Base-by-base conservation (phyloP, 2,888 invertebrate genomes). In the Mamestra brassicae region DNA sequence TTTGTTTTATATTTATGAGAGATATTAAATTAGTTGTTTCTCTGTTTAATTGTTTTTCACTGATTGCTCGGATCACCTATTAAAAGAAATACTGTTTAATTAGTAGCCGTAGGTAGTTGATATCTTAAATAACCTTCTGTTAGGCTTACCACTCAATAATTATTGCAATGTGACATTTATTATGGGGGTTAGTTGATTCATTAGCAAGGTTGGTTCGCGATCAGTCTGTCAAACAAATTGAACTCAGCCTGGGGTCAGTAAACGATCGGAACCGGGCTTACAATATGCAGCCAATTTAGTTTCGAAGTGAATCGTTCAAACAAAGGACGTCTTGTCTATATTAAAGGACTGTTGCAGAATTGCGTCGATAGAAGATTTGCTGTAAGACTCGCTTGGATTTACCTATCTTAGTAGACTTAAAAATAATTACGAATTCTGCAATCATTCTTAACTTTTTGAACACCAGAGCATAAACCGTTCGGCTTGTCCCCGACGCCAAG, bases 141-240 rank as follows among this genome's bases (percentile, higher is more conserved):
- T 34, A 17, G 11, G 6, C 2, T 26, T 47, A 11, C 4, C 34
- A 50, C 26, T 6, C 17, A 57, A 26, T 52, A 6, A 50, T 45
- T 47, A 52, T 50, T 47, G 54, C 17, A 42, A 42, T 36, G 60
- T 50, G 8, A 15, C 36, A 36, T 36, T 36, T 34, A 36, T n/a
- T 3, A 47, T 47, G 13, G 47, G 42, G 50, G 26, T 69, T 42
- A n/a, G n/a, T 64, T 69, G 74, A 73, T 54, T 71, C 38, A 73
- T 78, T 57, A 11, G 65, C 73, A 58, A 63, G 66, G 17, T 26
- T 72, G 54, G 47, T 74, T 64, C 42, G 38, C 45, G 26, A 73
- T 34, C 54, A 63, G 72, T 66, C 17, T 26, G 47, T 69, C 62
- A 74, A 79, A 80, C 74, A 62, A 74, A 79, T 70, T 80, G 69